These are phyloP conservation scores for Epinephelus lanceolatus DNA, from an alignment of 2,113 vertebrate genomes.

Conservation along the genomic window DNA sequence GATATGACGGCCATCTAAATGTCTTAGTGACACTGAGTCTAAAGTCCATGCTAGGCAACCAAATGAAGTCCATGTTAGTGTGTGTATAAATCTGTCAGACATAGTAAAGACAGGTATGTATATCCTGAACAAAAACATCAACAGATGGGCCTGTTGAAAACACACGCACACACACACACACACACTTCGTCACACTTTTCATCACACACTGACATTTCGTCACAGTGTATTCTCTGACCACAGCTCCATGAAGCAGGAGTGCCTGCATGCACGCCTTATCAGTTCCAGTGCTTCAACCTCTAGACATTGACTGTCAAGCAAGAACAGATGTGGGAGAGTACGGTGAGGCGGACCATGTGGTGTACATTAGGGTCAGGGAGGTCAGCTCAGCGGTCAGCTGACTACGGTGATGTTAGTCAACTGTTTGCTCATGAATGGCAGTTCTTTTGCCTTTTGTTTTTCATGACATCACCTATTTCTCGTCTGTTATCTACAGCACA, in stretches of 20 bases:
- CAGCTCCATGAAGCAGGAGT: constrained; percentile 24
- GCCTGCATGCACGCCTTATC: constrained; percentile 23
- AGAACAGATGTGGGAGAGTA: constrained; percentile 24
- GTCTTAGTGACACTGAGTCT: not conserved
- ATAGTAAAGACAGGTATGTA: not conserved
- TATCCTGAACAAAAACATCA: constrained; percentile 4
- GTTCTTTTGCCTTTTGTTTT: not conserved
- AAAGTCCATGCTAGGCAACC: not conserved
- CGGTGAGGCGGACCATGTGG: not conserved
- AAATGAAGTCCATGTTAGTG: not conserved
- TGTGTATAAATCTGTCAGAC: not conserved
- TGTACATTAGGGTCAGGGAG: not conserved
- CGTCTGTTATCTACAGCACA: not conserved
- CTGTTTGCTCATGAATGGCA: not conserved
- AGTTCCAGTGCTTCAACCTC: constrained; percentile 25
- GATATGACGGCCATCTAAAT: too few relatives aligned
- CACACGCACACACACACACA: constrained; percentile 9
- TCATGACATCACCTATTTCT: not conserved
- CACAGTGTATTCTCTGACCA: constrained; percentile 35
- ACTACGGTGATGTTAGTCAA: not conserved
- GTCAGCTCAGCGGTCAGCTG: constrained; percentile 24
- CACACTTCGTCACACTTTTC: constrained; percentile 32
- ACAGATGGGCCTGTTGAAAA: not conserved
- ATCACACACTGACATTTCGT: constrained; percentile 50
- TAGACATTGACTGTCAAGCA: constrained; percentile 23